Conservation (phyloP, 2,113 vertebrate species). For the Microtus richardsoni region DNA sequence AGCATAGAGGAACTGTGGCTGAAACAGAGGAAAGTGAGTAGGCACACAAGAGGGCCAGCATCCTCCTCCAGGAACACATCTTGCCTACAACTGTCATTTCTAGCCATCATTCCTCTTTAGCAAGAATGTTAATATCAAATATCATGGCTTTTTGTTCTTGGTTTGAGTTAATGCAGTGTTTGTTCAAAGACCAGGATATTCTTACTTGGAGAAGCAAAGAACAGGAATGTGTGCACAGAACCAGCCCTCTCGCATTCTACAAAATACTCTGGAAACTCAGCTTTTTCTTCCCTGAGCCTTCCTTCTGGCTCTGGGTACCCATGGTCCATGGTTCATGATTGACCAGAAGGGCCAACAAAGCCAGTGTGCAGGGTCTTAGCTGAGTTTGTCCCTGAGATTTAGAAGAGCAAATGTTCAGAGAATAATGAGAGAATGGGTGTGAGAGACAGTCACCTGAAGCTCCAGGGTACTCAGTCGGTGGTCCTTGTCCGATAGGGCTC, state of each 20-base stretch:
- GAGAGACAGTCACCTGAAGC: background rate
- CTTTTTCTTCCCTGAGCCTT: background rate
- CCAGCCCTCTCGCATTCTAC: background rate
- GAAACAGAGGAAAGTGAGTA: constrained; percentile 95
- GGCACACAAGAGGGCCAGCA: background rate
- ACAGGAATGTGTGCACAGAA: background rate
- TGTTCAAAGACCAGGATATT: background rate
- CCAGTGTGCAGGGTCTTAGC: background rate
- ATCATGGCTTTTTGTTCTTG: background rate
- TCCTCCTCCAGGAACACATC: background rate
- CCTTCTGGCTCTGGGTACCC: background rate
- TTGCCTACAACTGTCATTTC: background rate
- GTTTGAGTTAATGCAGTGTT: background rate
- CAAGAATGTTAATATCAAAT: background rate
- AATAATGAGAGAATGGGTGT: background rate
- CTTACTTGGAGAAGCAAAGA: background rate
- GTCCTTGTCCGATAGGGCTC: background rate
- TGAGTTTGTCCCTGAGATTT: background rate
- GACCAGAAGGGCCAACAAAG: background rate
- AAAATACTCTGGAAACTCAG: background rate
- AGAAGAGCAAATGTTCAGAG: background rate
- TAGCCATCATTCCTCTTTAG: background rate
- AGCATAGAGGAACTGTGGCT: constrained; percentile 89
- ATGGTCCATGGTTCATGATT: background rate
- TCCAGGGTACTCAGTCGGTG: background rate